Conservation (phyloP, 2,888 invertebrate genomes). For the Odiellus spinosus region DNA sequence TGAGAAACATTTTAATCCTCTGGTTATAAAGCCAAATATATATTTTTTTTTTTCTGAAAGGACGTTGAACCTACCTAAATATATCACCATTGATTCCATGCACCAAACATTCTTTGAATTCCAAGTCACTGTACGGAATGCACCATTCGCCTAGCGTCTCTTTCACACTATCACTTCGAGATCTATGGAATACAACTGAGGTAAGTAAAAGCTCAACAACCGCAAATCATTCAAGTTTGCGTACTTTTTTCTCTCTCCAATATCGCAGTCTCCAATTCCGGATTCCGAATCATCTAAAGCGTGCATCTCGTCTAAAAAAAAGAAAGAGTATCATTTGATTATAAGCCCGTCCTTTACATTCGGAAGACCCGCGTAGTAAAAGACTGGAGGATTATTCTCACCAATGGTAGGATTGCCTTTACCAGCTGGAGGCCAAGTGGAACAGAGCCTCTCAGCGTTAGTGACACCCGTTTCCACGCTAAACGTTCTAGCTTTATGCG, state of each 20-base stretch:
- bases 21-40: neutral
- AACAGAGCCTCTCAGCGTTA: conserved; percentile 12
- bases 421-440: conserved; percentile 16
- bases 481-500: conserved; percentile 15
- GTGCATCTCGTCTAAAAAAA: conserved; percentile 3
- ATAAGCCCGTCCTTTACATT: too few species aligned
- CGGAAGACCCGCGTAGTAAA: too few species aligned
- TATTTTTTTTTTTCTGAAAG: too few species aligned
- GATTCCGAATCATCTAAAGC: conserved; percentile 12
- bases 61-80: conserved; percentile 24
- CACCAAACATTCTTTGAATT: conserved; percentile 25
- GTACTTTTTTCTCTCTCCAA: neutral
- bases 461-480: conserved; percentile 13
- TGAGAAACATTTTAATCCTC: too few species aligned
- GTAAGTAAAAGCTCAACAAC: too few species aligned
- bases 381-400: too few species aligned
- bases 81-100: conserved; percentile 26
- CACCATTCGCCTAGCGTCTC: conserved; percentile 27
- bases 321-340: too few species aligned
- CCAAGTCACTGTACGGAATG: conserved; percentile 28
- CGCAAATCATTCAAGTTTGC: too few species aligned
- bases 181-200: neutral
- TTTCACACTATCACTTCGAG: conserved; percentile 6
- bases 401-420: conserved; percentile 12
- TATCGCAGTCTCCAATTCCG: conserved; percentile 16